phyloP scores from a whole-genome alignment of 1,140 invertebrate genomes.

The Phthorimaea operculella region DNA sequence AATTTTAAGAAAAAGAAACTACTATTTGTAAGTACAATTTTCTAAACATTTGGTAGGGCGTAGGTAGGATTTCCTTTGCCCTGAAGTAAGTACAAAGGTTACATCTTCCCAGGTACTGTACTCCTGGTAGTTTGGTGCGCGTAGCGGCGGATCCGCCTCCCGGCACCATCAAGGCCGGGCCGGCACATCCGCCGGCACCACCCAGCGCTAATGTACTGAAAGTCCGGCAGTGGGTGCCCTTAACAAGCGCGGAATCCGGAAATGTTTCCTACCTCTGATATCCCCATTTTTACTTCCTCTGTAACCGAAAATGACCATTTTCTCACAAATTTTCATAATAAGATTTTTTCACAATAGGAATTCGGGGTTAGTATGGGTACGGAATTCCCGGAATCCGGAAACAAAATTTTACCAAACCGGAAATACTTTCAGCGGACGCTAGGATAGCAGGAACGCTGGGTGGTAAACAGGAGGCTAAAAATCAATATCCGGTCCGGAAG shows the following conservation, averaged over 20 bases:
- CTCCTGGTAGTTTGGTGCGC: slow-evolving; percentile 24
- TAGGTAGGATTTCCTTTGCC: neutral
- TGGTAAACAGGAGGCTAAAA: slow-evolving; percentile 15
- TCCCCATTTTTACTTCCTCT: too few species aligned
- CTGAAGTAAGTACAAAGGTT: neutral
- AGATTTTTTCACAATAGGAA: too few species aligned
- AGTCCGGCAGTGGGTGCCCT: too few species aligned
- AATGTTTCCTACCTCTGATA: too few species aligned
- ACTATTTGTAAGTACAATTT: too few species aligned
- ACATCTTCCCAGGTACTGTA: slow-evolving; percentile 13
- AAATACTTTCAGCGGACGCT: slow-evolving; percentile 26
- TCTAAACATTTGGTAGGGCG: too few species aligned
- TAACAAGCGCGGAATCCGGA: too few species aligned
- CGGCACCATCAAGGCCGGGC: neutral
- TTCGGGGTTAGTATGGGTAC: neutral
- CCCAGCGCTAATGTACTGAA: too few species aligned
- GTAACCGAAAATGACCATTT: too few species aligned
- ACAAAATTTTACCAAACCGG: slow-evolving; percentile 23
- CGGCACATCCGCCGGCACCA: neutral
- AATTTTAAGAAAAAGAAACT: too few species aligned
- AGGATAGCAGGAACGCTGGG: slow-evolving; percentile 25
- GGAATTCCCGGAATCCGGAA: slow-evolving; percentile 19
- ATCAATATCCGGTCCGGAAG: slow-evolving; percentile 27
- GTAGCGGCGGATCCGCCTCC: slow-evolving; percentile 25
- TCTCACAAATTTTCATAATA: too few species aligned